Evolutionary conservation across 2,888 invertebrate genomes (phyloP), one percentile per base, ranked within the genome.

Genomic region (Seladonia tumulorum): DNA sequence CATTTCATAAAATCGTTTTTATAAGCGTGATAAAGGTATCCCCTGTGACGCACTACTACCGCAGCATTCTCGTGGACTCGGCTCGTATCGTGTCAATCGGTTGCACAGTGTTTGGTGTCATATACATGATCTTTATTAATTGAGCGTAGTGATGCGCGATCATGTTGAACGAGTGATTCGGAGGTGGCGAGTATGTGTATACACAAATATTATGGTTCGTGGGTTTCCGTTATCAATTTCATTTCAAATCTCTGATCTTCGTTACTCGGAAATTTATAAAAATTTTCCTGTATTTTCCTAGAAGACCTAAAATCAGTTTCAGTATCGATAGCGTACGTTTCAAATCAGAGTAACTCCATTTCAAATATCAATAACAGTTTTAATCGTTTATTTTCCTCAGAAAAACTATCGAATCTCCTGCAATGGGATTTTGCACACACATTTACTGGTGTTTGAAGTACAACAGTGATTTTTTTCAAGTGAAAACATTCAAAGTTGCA

Each of bases 1-100:
- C 75, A 60, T 76, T 83, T 78, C 45, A 29, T 47, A 22, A 63
- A 74, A 80, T 76, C 73, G 79, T 75, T 83, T 83, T 63, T 76
- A 70, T 42, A 66, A 10, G 4, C 14, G 47, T 14, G 68, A 79
- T 79, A 83, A 83, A 83, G 68, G 45, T 68, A 16, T n/a, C 18
- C 57, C 53, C 35, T 39, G 68, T 70, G 70, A 70, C n/a, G n/a
- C 42, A 45, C 70, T 22, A 35, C 39, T 25, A 22, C 42, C 8
- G 22, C 16, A 18, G 25, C 25, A 4, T 63, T 63, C 10, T 0
- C 29, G 8, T 39, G 14, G 12, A 42, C 16, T 49, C 16, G 22
- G 68, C 73, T 83, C 42, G 8, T 76, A 81, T 81, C 70, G 74
- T 42, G 39, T 25, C 25, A 39, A 25, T 63, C 29, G 74, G 73